Evolutionary conservation across 2,113 vertebrate species (phyloP).

Genomic region (Cairina moschata): DNA sequence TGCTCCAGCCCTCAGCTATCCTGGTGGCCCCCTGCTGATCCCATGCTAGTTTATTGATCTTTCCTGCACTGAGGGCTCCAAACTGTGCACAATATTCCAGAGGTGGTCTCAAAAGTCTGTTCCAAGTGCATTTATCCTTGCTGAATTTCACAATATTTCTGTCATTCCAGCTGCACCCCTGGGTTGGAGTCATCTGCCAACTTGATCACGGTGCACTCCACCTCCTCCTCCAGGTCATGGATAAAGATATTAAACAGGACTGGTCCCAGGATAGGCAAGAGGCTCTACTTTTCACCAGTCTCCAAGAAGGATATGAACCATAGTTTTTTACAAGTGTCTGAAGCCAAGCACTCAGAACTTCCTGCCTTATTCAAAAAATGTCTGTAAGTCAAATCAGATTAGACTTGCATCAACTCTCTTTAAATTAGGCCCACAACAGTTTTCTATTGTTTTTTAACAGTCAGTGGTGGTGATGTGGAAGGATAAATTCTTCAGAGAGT

Average conservation of each 20-base stretch:
- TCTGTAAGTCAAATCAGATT: background rate
- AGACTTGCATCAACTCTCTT: background rate
- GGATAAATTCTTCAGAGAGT: background rate
- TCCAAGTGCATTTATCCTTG: background rate
- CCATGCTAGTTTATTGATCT: background rate
- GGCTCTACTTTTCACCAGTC: background rate
- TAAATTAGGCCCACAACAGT: background rate
- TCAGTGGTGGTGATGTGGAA: background rate
- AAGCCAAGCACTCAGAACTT: background rate
- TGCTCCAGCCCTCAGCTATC: background rate
- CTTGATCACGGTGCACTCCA: background rate
- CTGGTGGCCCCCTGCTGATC: background rate
- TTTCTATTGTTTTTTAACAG: background rate
- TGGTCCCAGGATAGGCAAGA: background rate
- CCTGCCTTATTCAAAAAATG: background rate
- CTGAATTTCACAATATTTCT: background rate
- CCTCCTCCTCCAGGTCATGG: background rate
- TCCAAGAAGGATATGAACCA: background rate
- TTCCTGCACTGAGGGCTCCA: background rate
- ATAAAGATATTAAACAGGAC: background rate
- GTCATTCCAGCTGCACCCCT: background rate
- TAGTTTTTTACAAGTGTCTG: background rate
- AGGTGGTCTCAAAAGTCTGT: background rate
- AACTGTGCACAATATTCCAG: background rate
- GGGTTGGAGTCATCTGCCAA: background rate